phyloP scores from a whole-genome alignment of 1,140 invertebrate species.

The Papilio glaucus region DNA sequence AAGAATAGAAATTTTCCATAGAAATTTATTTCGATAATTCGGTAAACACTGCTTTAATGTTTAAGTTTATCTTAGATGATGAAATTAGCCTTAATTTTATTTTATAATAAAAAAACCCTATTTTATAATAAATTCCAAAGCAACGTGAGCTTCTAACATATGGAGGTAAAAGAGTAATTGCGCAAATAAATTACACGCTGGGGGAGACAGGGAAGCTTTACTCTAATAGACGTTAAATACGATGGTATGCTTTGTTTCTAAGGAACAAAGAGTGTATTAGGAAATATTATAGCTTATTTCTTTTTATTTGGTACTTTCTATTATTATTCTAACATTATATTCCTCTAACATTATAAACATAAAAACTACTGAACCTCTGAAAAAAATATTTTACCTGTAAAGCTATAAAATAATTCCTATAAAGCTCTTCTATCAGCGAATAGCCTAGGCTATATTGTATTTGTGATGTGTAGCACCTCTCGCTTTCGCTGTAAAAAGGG shows the following conservation, averaged over 20 bases:
- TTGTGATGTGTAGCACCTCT: too few relatives aligned
- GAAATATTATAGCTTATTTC: not conserved
- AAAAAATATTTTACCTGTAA: too few relatives aligned
- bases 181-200: constrained; percentile 13
- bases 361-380: too few relatives aligned
- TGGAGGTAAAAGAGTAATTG: constrained; percentile 23
- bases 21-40: not conserved
- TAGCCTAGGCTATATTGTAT: too few relatives aligned
- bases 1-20: too few relatives aligned
- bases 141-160: constrained; percentile 11
- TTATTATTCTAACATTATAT: too few relatives aligned
- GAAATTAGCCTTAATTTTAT: constrained; percentile 10
- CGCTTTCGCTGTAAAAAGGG: too few relatives aligned
- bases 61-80: not conserved
- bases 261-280: not conserved
- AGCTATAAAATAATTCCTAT: too few relatives aligned
- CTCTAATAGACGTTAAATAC: constrained; percentile 23
- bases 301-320: not conserved
- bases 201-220: constrained; percentile 5
- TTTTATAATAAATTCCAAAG: constrained; percentile 18
- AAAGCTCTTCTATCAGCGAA: too few relatives aligned
- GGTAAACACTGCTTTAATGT: not conserved
- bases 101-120: too few relatives aligned
- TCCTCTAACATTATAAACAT: too few relatives aligned
- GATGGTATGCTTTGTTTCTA: constrained; percentile 21